Conservation (phyloP, 2,797 vertebrate species). For the Gambelia wislizenii region DNA sequence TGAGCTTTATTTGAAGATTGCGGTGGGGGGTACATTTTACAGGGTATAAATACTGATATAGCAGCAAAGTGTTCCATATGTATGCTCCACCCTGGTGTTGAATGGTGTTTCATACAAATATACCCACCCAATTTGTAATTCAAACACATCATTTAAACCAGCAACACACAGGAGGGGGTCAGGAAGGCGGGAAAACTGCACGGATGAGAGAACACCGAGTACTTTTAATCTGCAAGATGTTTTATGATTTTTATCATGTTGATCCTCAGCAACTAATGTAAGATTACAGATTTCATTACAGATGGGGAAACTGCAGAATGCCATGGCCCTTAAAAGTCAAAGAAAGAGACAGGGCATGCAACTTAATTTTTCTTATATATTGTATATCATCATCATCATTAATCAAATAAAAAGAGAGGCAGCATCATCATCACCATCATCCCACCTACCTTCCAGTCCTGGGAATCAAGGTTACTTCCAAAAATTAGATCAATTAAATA, state of each 20-base stretch:
- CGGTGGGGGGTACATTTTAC: not conserved
- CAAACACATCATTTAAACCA: fast-evolving
- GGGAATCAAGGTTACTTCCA: too few relatives aligned
- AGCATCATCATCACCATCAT: too few relatives aligned
- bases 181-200: not conserved
- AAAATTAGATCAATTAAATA: too few relatives aligned
- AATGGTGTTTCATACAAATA: not conserved
- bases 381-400: too few relatives aligned
- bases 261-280: not conserved
- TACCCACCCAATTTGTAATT: not conserved
- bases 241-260: not conserved
- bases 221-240: fast-evolving
- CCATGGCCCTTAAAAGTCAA: too few relatives aligned
- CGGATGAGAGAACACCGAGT: fast-evolving
- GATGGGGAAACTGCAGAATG: not conserved
- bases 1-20: fast-evolving
- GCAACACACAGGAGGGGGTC: fast-evolving
- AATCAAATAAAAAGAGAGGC: too few relatives aligned
- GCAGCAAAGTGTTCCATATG: not conserved
- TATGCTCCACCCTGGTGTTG: fast-evolving
- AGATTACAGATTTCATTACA: not conserved
- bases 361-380: too few relatives aligned
- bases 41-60: not conserved
- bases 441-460: too few relatives aligned
- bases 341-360: not conserved